Base-by-base conservation (phyloP, 2,888 invertebrate genomes). In the Leptopilina myrica region DNA sequence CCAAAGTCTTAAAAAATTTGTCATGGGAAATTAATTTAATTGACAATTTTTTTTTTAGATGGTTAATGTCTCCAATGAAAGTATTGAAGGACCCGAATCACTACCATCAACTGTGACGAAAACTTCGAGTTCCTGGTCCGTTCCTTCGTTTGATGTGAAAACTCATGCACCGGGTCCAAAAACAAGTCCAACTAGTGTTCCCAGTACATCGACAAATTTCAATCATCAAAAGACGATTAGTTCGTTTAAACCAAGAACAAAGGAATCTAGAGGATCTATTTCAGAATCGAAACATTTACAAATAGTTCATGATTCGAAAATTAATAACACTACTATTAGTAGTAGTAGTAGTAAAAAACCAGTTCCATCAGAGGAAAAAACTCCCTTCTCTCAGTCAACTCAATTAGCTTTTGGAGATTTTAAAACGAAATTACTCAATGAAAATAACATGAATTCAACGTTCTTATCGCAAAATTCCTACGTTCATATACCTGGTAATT, bases 401-500 rank as follows among this genome's bases (percentile, higher is more conserved):
- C 77, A 81, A 6, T 81, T 83, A 73, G 69, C 66, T 40, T 87
- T 88, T 53, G 83, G 85, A 69, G 85, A 87, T 43, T 88, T 88
- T 43, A 83, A 85, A 79, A 83, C 73, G 14, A 82, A 86, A 76
- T 75, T 88, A 9, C 79, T 86, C 40, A 7, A 9, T 9, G 78
- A 75, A 0, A 78, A 82, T 9, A 78, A 84, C 65, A 76, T 84
- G 2, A 88, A 88, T 80, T 88, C 88, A 2, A 88, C 88, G 8
- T 86, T 88, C 79, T 80, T 59, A 8, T 80, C 76, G 5, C 81
- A 75, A 49, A 82, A 78, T 75, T 80, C 84, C 15, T 78, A 85
- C 8, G 82, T 86, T 11, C 26, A 84, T 46, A 80, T 82, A 9
- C 78, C 86, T 33, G 86, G 86, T 86, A 82, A 76, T 59, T 43